Evolutionary conservation across 2,797 vertebrate species (phyloP).

Genomic region (Hypotaenidia okinawae): DNA sequence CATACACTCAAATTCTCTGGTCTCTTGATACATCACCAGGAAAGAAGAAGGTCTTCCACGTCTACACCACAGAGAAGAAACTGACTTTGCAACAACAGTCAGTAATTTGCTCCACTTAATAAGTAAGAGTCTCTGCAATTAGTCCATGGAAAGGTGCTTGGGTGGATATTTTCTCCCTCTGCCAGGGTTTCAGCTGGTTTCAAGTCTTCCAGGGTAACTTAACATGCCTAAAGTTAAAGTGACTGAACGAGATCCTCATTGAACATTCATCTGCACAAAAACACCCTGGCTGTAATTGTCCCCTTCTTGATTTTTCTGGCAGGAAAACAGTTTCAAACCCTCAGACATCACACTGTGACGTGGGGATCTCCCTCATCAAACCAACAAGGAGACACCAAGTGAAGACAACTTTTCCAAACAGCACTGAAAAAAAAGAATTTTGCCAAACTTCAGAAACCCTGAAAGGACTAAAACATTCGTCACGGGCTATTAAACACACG

Average conservation of each 20-base stretch:
- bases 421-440: not conserved
- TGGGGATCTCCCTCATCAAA: not conserved
- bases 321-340: not conserved
- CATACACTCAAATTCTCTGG: no score
- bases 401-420: not conserved
- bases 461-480: not conserved
- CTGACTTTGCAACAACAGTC: not conserved
- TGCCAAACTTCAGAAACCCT: not conserved
- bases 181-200: not conserved
- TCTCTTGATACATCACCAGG: not conserved
- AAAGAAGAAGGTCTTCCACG: not conserved
- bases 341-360: accelerated
- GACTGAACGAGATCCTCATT: not conserved
- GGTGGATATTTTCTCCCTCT: not conserved
- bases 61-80: not conserved
- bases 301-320: not conserved
- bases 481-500: not conserved
- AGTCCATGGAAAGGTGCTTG: not conserved
- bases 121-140: not conserved
- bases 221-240: not conserved
- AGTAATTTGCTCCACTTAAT: not conserved
- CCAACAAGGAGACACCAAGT: not conserved
- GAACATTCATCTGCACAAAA: not conserved
- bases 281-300: accelerated
- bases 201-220: not conserved